Percentiles rank a stretch among this genome's conserved stretches.
phyloP scores from a whole-genome alignment of 2,888 invertebrate genomes.

The Drosophila anomelani region DNA sequence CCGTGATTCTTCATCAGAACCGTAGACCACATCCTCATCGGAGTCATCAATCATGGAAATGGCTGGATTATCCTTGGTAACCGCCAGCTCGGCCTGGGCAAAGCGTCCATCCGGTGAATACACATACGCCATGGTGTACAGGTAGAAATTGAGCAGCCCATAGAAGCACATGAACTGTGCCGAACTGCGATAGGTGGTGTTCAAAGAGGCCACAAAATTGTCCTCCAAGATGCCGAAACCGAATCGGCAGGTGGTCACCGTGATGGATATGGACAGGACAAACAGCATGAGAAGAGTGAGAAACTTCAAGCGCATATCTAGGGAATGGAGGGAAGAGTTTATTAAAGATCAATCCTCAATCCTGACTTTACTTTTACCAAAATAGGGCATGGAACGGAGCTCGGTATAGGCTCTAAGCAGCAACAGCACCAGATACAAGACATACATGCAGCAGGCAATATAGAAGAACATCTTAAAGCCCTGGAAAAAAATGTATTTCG shows the following conservation, averaged over 20 bases:
- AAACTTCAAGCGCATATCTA: constrained; percentile 96
- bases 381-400: constrained; percentile 98
- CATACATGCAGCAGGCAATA: constrained; percentile 92
- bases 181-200: constrained; percentile 94
- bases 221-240: constrained; percentile 96
- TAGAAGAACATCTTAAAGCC: constrained; percentile 96
- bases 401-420: constrained; percentile 96
- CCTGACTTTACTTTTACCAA: constrained; percentile 88
- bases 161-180: constrained; percentile 98
- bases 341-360: no score
- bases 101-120: constrained; percentile 94
- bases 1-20: constrained; percentile 94
- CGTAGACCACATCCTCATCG: constrained; percentile 98
- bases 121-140: constrained; percentile 97
- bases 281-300: constrained; percentile 93
- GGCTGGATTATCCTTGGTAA: constrained; percentile 98
- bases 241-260: constrained; percentile 92
- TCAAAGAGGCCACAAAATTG: constrained; percentile 95
- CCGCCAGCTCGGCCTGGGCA: constrained; percentile 93
- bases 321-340: neutral
- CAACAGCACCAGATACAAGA: constrained; percentile 93
- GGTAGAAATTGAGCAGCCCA: constrained; percentile 96
- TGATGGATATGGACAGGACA: constrained; percentile 90
- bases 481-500: constrained; percentile 85
- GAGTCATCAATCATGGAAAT: constrained; percentile 99